Evolutionary conservation across 1,140 invertebrate species (phyloP).

Genomic region (Orchesella cincta): DNA sequence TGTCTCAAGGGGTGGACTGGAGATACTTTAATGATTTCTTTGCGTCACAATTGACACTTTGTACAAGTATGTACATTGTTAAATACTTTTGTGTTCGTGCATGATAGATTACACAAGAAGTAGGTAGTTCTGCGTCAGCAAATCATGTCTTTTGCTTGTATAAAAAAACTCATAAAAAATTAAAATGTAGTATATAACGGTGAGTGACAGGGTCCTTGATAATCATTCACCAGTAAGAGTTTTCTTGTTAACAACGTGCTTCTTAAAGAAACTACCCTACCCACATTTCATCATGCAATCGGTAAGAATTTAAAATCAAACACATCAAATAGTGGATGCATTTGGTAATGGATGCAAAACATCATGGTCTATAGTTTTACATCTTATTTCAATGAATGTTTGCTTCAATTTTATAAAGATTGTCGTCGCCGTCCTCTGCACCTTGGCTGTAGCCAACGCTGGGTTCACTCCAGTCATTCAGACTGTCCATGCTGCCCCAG

Average conservation of each 20-base stretch:
- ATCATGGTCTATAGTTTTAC: too few relatives aligned
- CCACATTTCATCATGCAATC: slow-evolving; percentile 9
- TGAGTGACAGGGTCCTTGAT: too few relatives aligned
- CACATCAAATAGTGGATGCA: too few relatives aligned
- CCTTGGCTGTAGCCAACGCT: slow-evolving; percentile 18
- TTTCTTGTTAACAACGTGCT: neutral
- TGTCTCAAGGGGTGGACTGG: neutral
- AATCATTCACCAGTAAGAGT: too few relatives aligned
- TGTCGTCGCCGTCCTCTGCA: slow-evolving; percentile 9
- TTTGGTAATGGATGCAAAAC: too few relatives aligned
- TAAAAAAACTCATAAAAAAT: neutral
- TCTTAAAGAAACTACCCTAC: too few relatives aligned
- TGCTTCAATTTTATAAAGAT: neutral
- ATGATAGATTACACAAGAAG: neutral
- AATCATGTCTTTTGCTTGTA: neutral
- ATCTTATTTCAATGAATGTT: neutral
- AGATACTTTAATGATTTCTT: neutral
- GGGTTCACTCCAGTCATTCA: slow-evolving; percentile 15
- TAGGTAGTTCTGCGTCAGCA: neutral
- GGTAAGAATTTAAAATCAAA: neutral
- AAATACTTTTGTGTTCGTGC: too few relatives aligned
- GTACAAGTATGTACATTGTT: neutral
- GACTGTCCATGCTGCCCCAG: slow-evolving; percentile 12
- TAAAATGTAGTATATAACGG: neutral
- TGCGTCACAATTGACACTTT: neutral